Conservation (phyloP, 2,888 invertebrate species). For the Halictus quadricinctus region DNA sequence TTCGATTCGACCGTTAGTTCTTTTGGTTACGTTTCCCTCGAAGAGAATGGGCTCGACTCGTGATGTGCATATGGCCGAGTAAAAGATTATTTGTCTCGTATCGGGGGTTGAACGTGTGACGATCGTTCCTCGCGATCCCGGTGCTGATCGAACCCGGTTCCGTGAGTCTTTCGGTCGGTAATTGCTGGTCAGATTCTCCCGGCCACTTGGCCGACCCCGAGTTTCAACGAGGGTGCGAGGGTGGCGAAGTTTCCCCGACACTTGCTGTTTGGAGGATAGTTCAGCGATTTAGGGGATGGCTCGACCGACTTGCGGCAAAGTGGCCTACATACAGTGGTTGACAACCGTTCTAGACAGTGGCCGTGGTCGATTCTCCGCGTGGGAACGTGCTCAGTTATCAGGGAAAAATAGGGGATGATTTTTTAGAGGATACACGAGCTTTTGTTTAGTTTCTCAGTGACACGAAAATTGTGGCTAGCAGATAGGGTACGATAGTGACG, state of each 20-base stretch:
- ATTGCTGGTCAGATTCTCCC: slow-evolving; percentile 79
- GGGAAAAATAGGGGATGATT: not conserved
- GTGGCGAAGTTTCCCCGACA: slow-evolving; percentile 74
- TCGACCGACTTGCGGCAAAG: slow-evolving; percentile 72
- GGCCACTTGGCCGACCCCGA: slow-evolving; percentile 77
- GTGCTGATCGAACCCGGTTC: slow-evolving; percentile 2
- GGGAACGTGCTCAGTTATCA: not conserved
- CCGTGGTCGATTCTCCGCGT: slow-evolving; percentile 1
- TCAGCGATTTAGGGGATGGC: slow-evolving; percentile 73
- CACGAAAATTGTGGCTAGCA: not conserved
- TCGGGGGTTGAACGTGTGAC: not conserved
- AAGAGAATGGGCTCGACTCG: not conserved
- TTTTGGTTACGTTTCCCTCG: not conserved
- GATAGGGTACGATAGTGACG: not conserved
- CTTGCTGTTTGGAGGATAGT: slow-evolving; percentile 78
- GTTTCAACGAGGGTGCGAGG: slow-evolving; percentile 69
- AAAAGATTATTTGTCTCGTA: not conserved
- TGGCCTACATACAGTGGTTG: slow-evolving; percentile 66
- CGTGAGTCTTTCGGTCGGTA: slow-evolving; percentile 70
- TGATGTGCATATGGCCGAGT: slow-evolving; percentile 14
- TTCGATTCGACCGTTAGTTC: not conserved
- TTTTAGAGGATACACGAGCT: not conserved
- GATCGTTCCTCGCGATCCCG: not conserved
- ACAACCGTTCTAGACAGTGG: slow-evolving; percentile 41
- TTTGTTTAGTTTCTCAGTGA: not conserved